A percentile compares a stretch with the other conserved stretches of the same genome.
Conservation (phyloP, 2,888 invertebrate species). For the Orchesellides sinensis region DNA sequence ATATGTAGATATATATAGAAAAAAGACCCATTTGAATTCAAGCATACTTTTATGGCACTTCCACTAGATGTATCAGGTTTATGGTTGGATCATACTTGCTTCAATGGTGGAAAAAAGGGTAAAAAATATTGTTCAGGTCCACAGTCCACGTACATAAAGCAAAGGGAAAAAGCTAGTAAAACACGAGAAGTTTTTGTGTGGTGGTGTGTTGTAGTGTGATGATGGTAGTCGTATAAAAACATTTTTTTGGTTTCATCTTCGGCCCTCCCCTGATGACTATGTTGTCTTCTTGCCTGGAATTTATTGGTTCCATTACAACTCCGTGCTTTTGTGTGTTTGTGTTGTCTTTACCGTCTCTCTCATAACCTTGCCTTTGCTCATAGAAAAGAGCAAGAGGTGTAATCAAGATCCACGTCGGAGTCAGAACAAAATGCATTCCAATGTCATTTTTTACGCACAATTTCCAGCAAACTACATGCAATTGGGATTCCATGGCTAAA, state of each 20-base stretch:
- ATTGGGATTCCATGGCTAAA: slow-evolving; percentile 69
- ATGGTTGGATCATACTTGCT: slow-evolving; percentile 40
- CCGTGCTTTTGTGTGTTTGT: slow-evolving; percentile 34
- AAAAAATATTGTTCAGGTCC: background rate
- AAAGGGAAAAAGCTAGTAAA: slow-evolving; percentile 37
- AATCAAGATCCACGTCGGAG: slow-evolving; percentile 70
- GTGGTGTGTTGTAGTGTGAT: slow-evolving; percentile 34
- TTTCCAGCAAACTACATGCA: slow-evolving; percentile 72
- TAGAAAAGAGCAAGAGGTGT: slow-evolving; percentile 51
- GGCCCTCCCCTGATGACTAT: slow-evolving; percentile 69
- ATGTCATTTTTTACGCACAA: slow-evolving; percentile 74
- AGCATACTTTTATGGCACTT: slow-evolving; percentile 63
- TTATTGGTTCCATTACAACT: slow-evolving; percentile 71
- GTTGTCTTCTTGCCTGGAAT: slow-evolving; percentile 72
- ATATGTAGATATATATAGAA: too few relatives aligned
- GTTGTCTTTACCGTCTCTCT: slow-evolving; percentile 58
- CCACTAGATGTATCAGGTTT: slow-evolving; percentile 65
- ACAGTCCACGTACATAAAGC: background rate
- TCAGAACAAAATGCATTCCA: slow-evolving; percentile 71
- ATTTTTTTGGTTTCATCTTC: slow-evolving; percentile 64
- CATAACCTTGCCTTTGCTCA: slow-evolving; percentile 19
- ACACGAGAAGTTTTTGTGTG: slow-evolving; percentile 20
- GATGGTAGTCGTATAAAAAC: slow-evolving; percentile 52
- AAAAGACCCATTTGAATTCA: slow-evolving; percentile 53
- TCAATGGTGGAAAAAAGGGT: background rate